Evolutionary conservation across 1,140 invertebrate genomes (phyloP).

Genomic region (Hesperophylax magnus): DNA sequence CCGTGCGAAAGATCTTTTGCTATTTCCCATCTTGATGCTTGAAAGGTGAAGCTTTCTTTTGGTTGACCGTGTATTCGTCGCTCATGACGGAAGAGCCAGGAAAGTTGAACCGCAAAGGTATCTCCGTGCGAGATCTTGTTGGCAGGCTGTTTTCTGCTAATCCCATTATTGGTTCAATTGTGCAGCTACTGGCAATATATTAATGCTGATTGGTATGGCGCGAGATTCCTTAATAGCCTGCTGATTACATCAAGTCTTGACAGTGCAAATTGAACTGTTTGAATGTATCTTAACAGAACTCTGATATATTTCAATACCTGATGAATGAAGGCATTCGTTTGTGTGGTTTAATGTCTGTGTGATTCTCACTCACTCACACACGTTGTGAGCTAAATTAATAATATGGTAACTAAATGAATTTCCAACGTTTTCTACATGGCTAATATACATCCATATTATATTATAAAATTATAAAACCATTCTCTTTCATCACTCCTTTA

Average conservation of each 20-base stretch:
- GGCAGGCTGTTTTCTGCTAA: neutral
- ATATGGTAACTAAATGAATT: neutral
- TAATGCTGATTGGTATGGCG: neutral
- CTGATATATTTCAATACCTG: neutral
- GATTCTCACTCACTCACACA: neutral
- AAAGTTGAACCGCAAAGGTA: neutral
- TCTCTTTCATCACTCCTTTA: neutral
- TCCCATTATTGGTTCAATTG: neutral
- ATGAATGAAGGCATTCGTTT: neutral
- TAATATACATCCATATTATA: neutral
- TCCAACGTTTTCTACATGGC: neutral
- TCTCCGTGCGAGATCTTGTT: neutral
- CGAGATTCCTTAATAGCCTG: neutral
- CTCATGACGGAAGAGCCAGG: slow-evolving; percentile 5
- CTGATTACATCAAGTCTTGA: neutral
- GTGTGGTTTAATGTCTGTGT: neutral
- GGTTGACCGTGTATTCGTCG: slow-evolving; percentile 33
- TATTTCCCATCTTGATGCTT: slow-evolving; percentile 55
- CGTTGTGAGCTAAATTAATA: neutral
- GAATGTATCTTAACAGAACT: neutral
- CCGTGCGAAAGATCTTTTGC: slow-evolving; percentile 55
- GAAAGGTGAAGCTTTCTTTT: slow-evolving; percentile 46
- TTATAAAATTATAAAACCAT: neutral
- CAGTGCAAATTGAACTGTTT: neutral
- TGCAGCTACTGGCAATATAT: neutral